These are phyloP conservation scores for Onychostoma macrolepis DNA, from an alignment of 2,113 vertebrate species.

Conservation along the genomic window DNA sequence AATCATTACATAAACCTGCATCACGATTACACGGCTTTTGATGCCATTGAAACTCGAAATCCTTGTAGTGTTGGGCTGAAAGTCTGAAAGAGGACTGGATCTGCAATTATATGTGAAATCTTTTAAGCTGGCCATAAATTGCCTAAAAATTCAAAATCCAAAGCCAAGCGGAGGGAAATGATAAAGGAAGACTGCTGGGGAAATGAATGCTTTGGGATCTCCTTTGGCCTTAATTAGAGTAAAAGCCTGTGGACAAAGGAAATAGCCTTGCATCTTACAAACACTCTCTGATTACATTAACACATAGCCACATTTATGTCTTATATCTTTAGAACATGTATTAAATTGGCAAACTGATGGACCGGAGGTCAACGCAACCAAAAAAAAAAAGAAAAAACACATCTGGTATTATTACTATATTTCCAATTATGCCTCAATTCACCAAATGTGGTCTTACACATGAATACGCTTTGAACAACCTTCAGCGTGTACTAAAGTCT, in stretches of 20 bases:
- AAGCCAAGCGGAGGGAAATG: not conserved
- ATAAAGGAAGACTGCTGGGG: constrained; percentile 9
- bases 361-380: constrained; percentile 13
- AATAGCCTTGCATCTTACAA: not conserved
- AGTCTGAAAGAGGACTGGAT: not conserved
- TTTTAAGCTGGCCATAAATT: not conserved
- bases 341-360: not conserved
- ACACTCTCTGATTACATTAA: constrained; percentile 39
- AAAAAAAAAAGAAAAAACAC: constrained; percentile 21
- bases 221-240: constrained; percentile 18
- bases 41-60: not conserved
- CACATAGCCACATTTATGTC: constrained; percentile 10
- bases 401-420: constrained; percentile 11
- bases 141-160: not conserved
- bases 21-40: not conserved
- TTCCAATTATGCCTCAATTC: constrained; percentile 32
- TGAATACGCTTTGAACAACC: constrained; percentile 30
- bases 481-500: not conserved
- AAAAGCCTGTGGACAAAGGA: constrained; percentile 7
- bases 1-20: not conserved
- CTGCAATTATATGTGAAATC: not conserved
- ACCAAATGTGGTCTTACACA: not conserved
- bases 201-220: constrained; percentile 18
- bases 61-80: not conserved
- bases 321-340: constrained; percentile 35